Evolutionary conservation across 2,888 invertebrate species (phyloP).

Genomic region (Monochamus alternatus): DNA sequence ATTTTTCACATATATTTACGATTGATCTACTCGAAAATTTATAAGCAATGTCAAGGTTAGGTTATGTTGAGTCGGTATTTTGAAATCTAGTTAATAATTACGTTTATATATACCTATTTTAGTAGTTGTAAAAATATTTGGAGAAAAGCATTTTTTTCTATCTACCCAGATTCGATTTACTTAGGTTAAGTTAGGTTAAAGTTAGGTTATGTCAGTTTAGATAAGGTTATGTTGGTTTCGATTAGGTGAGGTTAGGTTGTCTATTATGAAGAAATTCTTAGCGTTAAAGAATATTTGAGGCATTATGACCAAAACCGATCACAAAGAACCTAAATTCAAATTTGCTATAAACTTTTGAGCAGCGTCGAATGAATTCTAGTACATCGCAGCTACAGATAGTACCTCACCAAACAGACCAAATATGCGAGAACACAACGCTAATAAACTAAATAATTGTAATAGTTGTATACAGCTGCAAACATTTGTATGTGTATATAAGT

Average conservation of each 20-base stretch:
- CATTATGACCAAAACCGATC: background rate
- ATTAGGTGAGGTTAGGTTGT: too few relatives aligned
- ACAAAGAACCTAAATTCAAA: background rate
- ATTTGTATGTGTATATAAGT: constrained; percentile 83
- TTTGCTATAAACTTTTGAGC: constrained; percentile 19
- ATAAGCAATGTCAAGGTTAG: background rate
- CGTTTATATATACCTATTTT: background rate
- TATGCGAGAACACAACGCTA: constrained; percentile 65
- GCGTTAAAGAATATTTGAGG: background rate
- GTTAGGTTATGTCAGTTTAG: too few relatives aligned
- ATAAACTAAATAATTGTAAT: constrained; percentile 68
- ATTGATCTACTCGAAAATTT: background rate
- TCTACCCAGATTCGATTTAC: too few relatives aligned
- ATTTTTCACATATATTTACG: background rate
- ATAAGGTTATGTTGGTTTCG: too few relatives aligned
- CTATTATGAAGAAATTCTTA: background rate
- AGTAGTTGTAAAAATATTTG: too few relatives aligned
- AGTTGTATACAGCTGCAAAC: constrained; percentile 72
- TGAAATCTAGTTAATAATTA: background rate
- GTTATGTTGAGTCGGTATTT: background rate
- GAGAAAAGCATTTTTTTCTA: too few relatives aligned
- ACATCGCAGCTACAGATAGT: constrained; percentile 53
- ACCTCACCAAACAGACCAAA: constrained; percentile 61
- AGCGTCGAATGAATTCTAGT: background rate
- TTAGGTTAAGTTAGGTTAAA: too few relatives aligned